Base-by-base conservation (phyloP, 2,113 vertebrate genomes). In the Laterallus jamaicensis region DNA sequence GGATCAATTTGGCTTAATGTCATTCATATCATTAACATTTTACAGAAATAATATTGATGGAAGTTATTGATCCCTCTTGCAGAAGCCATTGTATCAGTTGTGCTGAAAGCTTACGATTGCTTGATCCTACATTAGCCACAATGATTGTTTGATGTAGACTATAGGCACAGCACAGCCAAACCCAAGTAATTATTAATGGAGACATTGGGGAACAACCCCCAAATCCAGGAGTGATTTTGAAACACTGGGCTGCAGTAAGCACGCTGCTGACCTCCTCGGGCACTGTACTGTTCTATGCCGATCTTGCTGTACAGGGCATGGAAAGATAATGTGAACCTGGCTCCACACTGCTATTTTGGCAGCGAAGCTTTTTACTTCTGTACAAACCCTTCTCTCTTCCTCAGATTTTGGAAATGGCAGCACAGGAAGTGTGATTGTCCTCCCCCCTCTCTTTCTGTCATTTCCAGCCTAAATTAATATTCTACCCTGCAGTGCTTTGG, bases 1-100 rank as follows among this genome's bases (percentile, higher is more conserved):
- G 86, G 98, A 98, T 99, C 98, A 98, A 97, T 99, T 97, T 93
- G 96, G 90, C 82, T 97, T 98, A 98, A 99, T 98, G 98, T 97
- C 97, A 98, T 97, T 97, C 95, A 95, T 97, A 97, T 97, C 96
- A 97, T 98, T 98, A 98, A 96, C 97, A 97, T 98, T 98, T 98
- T 98, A 95, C 93, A 97, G 50, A 81, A 97, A 98, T 97, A 98
- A 90, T 98, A 98, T 98, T 63, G 97, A 98, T 95, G 73, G 54
- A 95, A 96, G 74, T 50, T 98, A 99, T 98, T 98, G 98, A 99
- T 98, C 91, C 76, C 19, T 95, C 96, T 96, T 80, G 98, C 94
- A 98, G 96, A 96, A 90, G 40, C 31, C 49, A 88, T 96, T 94
- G 80, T 75, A 86, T 93, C 63, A 37, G 88, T 76, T 94, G 69